Conservation (phyloP, 2,888 invertebrate genomes). For the Andrena camellia region DNA sequence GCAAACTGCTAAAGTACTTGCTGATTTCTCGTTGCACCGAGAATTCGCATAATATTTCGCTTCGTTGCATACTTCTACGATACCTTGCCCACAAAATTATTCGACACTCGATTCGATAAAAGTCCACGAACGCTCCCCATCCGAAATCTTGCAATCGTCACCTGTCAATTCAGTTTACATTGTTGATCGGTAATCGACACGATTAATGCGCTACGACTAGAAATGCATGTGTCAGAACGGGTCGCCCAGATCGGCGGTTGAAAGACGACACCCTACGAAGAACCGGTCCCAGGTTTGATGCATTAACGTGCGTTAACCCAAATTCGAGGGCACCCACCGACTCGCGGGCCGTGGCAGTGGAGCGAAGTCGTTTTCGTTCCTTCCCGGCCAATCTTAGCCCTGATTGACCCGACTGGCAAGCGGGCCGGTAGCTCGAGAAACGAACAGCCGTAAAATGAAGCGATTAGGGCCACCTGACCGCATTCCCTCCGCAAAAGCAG, state of each 20-base stretch:
- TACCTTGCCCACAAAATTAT: no score
- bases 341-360: constrained; percentile 19
- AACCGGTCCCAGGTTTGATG: constrained; percentile 70
- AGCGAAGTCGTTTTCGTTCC: constrained; percentile 43
- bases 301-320: constrained; percentile 72
- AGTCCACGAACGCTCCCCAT: background rate
- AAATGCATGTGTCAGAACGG: constrained; percentile 45
- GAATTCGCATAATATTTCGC: no score
- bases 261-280: constrained; percentile 48
- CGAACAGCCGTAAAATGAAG: constrained; percentile 61
- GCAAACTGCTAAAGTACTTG: no score
- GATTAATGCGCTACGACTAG: constrained; percentile 53
- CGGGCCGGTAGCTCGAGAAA: constrained; percentile 39
- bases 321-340: constrained; percentile 63
- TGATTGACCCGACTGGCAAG: constrained; percentile 55
- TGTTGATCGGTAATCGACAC: constrained; percentile 10
- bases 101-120: no score
- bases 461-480: constrained; percentile 63
- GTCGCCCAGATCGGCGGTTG: constrained; percentile 39
- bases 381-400: constrained; percentile 45
- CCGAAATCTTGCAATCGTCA: background rate
- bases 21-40: no score
- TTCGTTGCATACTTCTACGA: no score
- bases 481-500: constrained; percentile 30
- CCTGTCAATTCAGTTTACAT: constrained; percentile 1